A percentile compares a stretch with the other conserved stretches of the same genome.
Evolutionary conservation across 2,797 vertebrate species (phyloP).

Genomic region (Peromyscus eremicus): DNA sequence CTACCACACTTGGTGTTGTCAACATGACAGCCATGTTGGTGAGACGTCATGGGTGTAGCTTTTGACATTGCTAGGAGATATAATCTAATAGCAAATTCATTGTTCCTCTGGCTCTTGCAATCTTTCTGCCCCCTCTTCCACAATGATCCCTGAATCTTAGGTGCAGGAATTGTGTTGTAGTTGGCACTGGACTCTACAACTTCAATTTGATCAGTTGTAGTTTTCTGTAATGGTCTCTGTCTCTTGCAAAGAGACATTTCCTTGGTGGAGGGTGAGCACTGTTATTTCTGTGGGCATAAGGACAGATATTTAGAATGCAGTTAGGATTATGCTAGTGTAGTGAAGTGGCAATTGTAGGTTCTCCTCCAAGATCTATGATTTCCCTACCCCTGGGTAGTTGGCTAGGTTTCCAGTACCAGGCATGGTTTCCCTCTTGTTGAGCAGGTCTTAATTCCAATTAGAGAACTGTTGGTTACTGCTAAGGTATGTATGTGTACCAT

Average conservation of each 20-base stretch:
- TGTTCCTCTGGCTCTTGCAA: neutral
- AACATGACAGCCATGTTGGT: neutral
- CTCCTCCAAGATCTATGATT: neutral
- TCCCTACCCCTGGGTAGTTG: neutral
- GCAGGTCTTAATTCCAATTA: neutral
- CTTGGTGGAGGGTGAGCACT: neutral
- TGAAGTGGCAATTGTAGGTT: neutral
- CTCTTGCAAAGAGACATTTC: neutral
- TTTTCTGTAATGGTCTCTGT: neutral
- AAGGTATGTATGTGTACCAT: neutral
- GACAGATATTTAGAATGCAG: neutral
- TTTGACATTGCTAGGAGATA: neutral
- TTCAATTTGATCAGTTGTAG: neutral
- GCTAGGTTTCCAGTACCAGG: neutral
- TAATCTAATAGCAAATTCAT: neutral
- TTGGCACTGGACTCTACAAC: neutral
- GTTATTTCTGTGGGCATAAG: neutral
- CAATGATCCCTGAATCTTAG: neutral
- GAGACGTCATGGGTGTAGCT: neutral
- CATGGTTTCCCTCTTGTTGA: neutral
- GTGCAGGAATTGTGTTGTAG: neutral
- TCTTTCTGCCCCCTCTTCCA: neutral
- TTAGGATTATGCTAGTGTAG: neutral
- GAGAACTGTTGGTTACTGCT: neutral
- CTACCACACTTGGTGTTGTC: neutral